Percentiles rank a stretch among this genome's conserved stretches.
Evolutionary conservation across 2,113 vertebrate species (phyloP).

Genomic region (Chitala chitala): DNA sequence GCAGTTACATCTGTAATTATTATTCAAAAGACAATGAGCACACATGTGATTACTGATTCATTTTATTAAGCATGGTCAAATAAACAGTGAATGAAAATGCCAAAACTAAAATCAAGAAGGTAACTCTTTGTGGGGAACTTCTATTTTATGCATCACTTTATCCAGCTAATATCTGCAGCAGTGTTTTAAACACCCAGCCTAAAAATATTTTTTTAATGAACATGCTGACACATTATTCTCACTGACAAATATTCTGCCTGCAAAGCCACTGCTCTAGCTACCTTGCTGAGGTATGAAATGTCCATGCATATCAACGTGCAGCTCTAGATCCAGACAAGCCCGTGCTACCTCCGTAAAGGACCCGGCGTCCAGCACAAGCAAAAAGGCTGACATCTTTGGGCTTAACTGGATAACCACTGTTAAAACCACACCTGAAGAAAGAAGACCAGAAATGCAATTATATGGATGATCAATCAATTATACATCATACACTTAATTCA

Average conservation of each 20-base stretch:
- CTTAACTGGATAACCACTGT: conserved; percentile 60
- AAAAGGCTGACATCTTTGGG: conserved; percentile 65
- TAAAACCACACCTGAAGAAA: conserved; percentile 72
- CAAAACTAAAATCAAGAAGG: neutral
- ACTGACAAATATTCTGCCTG: neutral
- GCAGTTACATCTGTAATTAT: too few species aligned
- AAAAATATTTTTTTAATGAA: too few species aligned
- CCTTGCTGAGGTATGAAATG: conserved; percentile 67
- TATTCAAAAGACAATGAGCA: too few species aligned
- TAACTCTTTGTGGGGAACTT: neutral
- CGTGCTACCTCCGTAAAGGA: conserved; percentile 79
- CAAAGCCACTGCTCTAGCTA: conserved; percentile 24
- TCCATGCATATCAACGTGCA: conserved; percentile 82
- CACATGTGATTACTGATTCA: too few species aligned
- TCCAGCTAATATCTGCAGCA: conserved; percentile 6
- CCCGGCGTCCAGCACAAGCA: conserved; percentile 80
- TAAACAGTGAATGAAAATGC: neutral
- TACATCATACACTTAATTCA: too few species aligned
- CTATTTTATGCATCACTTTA: too few species aligned
- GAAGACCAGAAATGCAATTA: neutral
- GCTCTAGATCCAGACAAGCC: conserved; percentile 56
- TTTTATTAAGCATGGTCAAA: neutral
- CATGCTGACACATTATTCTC: too few species aligned
- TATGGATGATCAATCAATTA: neutral
- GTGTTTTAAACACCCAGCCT: neutral